Base-by-base conservation (phyloP, 2,888 invertebrate species). In the Ditula angustiorana region DNA sequence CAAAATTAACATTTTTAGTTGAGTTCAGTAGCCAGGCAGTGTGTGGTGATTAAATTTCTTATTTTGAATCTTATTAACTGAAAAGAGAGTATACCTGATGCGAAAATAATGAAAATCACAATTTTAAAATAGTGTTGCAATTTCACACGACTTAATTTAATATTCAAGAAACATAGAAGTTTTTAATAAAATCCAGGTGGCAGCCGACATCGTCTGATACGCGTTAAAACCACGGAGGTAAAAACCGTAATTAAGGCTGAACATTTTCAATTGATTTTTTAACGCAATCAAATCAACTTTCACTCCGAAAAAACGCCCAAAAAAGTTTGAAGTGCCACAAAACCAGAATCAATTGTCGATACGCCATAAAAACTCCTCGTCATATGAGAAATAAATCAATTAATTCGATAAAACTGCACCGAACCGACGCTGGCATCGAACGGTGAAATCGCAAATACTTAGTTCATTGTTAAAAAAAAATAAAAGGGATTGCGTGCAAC, bases 391-490 rank as follows among this genome's bases (percentile, higher is more conserved):
- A 64, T 64, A 59, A 64, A 58, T 64, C 64, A 64, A 64, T 58
- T 58, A 64, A 58, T 5, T 53, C 64, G 35, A 64, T 64, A 41
- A 41, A 56, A 56, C 55, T 64, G 64, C 64, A 64, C 64, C 28
- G 64, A 53, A 64, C 64, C 64, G 59, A 56, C 24, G 13, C 16
- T 41, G 41, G 41, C 55, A 64, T 64, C 64, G 59, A 64, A 64
- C 64, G 64, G 64, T 64, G 58, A 64, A 64, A 64, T 64, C 57
- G 59, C 64, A 64, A 64, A 64, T 57, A n/a, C n/a, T n/a, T n/a
- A 53, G 35, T 58, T 64, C 64, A 64, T 64, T 59, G 64, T 58
- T 63, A 58, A 63, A 59, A 52, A 57, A 63, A 58, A 57, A 63
- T 53, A 52, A 60, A 63, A 58, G 63, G 63, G 57, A 58, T 26